Percentiles rank a stretch among this genome's conserved stretches.
Conservation (phyloP, 2,113 vertebrate species). For the Cynopterus brachyotis region DNA sequence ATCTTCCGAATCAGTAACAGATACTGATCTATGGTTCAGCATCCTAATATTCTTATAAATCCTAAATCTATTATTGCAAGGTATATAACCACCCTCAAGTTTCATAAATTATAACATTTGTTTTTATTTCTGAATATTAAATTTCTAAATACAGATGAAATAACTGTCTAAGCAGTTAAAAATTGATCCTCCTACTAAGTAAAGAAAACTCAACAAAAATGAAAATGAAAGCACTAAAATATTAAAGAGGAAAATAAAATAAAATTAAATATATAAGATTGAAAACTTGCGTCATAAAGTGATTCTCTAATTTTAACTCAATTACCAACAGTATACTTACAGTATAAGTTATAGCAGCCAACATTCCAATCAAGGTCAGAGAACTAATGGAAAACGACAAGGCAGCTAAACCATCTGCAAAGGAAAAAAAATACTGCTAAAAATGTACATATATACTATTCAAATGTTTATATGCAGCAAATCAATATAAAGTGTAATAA, state of each 20-base stretch:
- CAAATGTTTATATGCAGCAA: background rate
- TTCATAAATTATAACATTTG: background rate
- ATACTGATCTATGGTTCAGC: background rate
- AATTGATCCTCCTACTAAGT: background rate
- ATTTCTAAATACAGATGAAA: background rate
- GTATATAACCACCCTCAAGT: background rate
- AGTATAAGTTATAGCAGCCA: slow-evolving; percentile 98
- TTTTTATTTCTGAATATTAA: slow-evolving; percentile 2
- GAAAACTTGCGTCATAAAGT: background rate
- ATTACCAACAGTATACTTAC: slow-evolving; percentile 86
- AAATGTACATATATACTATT: background rate
- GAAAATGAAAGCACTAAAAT: background rate
- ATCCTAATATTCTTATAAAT: background rate
- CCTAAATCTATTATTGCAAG: background rate
- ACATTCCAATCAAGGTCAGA: slow-evolving; percentile 98
- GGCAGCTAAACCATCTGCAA: slow-evolving; percentile 94
- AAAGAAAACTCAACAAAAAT: slow-evolving; percentile 23
- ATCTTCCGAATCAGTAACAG: background rate
- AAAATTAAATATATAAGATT: background rate
- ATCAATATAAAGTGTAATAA: background rate
- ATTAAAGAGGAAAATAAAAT: slow-evolving; percentile 3
- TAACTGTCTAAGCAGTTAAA: background rate
- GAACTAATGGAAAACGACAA: slow-evolving; percentile 98
- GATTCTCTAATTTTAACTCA: background rate
- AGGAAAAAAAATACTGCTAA: slow-evolving; percentile 9